Evolutionary conservation across 2,888 invertebrate genomes (phyloP).

Genomic region (Rhynchonema sp.): DNA sequence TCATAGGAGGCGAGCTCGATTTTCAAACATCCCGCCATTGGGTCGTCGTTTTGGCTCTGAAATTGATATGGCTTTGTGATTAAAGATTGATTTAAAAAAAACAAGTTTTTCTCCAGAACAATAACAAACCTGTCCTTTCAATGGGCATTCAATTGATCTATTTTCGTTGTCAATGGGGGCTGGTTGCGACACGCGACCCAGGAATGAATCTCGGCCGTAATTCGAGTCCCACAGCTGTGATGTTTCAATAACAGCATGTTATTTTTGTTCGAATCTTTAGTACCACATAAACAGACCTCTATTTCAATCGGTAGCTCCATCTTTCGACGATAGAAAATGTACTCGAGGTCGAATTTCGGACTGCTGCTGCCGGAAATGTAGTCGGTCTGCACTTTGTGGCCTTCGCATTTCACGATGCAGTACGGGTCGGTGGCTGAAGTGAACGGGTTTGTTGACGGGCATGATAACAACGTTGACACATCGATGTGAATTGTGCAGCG

Average conservation of each 20-base stretch:
- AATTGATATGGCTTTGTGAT: no score
- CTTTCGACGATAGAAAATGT: constrained; percentile 21
- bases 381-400: constrained; percentile 30
- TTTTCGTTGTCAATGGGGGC: background rate
- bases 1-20: constrained; percentile 5
- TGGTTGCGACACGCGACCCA: background rate
- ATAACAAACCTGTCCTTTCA: background rate
- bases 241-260: background rate
- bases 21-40: background rate
- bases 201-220: background rate
- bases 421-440: constrained; percentile 30
- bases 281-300: background rate
- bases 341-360: constrained; percentile 34
- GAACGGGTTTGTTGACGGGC: no score
- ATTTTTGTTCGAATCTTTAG: background rate
- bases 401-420: constrained; percentile 37
- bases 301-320: background rate
- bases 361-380: constrained; percentile 30
- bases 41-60: background rate
- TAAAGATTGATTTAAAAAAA: no score
- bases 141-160: background rate
- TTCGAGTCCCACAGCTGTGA: background rate
- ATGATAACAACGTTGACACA: no score
- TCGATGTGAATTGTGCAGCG: no score
- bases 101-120: no score